phyloP scores from a whole-genome alignment of 2,113 vertebrate species.

The Callipepla squamata region DNA sequence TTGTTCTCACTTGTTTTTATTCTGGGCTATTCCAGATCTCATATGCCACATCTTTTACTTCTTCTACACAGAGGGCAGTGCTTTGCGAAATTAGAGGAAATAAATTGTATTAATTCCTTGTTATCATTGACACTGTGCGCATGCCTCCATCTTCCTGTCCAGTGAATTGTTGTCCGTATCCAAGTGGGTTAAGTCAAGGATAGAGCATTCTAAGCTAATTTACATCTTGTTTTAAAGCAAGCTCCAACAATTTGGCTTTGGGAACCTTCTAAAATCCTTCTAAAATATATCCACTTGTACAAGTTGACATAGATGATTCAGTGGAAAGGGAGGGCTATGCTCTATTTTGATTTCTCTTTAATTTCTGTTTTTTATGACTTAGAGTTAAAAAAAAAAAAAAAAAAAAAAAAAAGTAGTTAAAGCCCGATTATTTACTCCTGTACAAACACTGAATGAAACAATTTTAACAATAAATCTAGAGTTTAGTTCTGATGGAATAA shows the following conservation, averaged over 20 bases:
- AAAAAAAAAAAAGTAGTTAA: not conserved
- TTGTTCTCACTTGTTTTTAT: not conserved
- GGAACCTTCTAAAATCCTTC: not conserved
- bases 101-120: not conserved
- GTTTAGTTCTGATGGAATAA: not conserved
- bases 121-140: not conserved
- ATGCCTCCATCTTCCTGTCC: not conserved
- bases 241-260: not conserved
- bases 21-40: not conserved
- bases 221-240: constrained; percentile 14
- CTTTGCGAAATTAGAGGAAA: not conserved
- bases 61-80: not conserved
- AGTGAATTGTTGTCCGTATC: not conserved
- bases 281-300: constrained; percentile 5
- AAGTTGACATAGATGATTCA: constrained; percentile 30
- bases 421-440: constrained; percentile 15
- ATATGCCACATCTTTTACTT: not conserved
- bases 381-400: not conserved
- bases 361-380: constrained; percentile 47
- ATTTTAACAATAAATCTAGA: constrained; percentile 21
- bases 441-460: constrained; percentile 27
- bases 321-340: not conserved
- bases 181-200: not conserved
- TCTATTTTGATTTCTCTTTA: constrained; percentile 39
- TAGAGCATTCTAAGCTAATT: not conserved